These are phyloP conservation scores for Andinoacara biseriatus DNA, from an alignment of 2,113 vertebrate genomes.

Conservation along the genomic window DNA sequence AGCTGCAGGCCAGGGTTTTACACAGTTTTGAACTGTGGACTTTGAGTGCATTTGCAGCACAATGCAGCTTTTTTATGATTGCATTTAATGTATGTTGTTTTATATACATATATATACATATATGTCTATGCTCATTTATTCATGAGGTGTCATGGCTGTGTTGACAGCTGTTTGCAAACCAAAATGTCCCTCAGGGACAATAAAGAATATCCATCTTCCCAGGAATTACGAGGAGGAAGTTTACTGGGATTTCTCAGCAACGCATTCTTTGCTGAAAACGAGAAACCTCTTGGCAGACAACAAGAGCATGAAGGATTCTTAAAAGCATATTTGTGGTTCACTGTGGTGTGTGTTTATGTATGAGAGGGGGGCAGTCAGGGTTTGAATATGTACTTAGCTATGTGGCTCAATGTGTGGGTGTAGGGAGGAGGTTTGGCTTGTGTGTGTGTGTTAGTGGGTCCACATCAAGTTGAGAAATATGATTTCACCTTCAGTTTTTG, in stretches of 20 bases:
- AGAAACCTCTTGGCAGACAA: slow-evolving; percentile 33
- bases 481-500: neutral
- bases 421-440: slow-evolving; percentile 5
- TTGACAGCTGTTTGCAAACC: neutral
- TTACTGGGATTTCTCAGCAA: slow-evolving; percentile 22
- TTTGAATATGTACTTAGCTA: slow-evolving; percentile 41
- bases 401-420: slow-evolving; percentile 32
- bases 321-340: slow-evolving; percentile 66
- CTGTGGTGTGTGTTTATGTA: slow-evolving; percentile 50
- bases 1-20: neutral
- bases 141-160: neutral
- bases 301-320: slow-evolving; percentile 37
- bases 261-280: slow-evolving; percentile 3
- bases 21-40: neutral
- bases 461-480: neutral
- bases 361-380: slow-evolving; percentile 30
- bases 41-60: neutral
- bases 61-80: neutral
- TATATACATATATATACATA: no score
- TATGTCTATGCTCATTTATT: neutral
- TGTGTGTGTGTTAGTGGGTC: neutral
- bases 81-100: neutral
- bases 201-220: neutral
- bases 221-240: slow-evolving; percentile 2
- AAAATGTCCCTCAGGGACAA: neutral